These are phyloP conservation scores for Prunella himalayana DNA, from an alignment of 2,113 vertebrate species.

Conservation along the genomic window DNA sequence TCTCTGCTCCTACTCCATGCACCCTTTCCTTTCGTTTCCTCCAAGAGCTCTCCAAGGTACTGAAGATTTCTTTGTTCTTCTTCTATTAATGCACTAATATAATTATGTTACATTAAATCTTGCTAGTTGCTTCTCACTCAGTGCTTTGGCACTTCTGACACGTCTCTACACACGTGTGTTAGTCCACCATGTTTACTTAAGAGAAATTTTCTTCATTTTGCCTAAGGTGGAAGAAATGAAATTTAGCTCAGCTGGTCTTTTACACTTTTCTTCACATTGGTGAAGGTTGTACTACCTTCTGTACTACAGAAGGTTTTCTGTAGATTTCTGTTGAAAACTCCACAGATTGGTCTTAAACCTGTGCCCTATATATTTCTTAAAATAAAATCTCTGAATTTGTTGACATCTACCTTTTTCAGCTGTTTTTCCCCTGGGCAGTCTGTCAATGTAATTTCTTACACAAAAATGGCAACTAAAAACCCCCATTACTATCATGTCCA, in stretches of 20 bases:
- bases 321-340: neutral
- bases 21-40: neutral
- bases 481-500: neutral
- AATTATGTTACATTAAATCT: neutral
- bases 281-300: neutral
- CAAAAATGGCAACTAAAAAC: neutral
- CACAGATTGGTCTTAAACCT: neutral
- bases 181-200: neutral
- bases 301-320: too few species aligned
- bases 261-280: neutral
- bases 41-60: neutral
- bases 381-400: neutral
- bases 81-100: neutral
- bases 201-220: neutral
- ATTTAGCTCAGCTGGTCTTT: neutral
- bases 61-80: neutral
- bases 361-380: neutral
- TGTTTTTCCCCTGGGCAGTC: neutral
- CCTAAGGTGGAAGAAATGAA: neutral
- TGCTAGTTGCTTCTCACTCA: neutral
- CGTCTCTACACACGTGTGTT: neutral
- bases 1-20: neutral
- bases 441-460: neutral
- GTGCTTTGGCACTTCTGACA: neutral
- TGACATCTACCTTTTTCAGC: neutral